Conservation (phyloP, 2,888 invertebrate genomes). For the Fragum sueziense region DNA sequence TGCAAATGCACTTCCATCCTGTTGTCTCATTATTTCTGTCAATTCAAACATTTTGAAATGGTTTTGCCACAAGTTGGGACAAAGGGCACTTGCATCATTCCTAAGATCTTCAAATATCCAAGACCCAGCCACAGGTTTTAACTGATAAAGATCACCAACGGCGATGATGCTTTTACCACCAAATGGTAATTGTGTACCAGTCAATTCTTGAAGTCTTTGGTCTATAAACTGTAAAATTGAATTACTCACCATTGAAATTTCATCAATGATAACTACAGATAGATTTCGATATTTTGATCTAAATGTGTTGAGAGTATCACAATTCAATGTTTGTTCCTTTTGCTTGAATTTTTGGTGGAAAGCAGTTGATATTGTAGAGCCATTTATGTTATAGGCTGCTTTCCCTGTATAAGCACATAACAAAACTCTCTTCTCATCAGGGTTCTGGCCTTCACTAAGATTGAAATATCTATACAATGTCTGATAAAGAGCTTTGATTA, state of each 20-base stretch:
- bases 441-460: constrained; percentile 28
- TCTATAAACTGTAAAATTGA: constrained; percentile 42
- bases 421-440: constrained; percentile 35
- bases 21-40: constrained; percentile 55
- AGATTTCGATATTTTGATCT: constrained; percentile 19
- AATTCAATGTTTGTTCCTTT: constrained; percentile 5
- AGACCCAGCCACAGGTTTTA: constrained; percentile 49
- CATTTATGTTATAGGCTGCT: constrained; percentile 39
- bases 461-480: constrained; percentile 21
- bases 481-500: constrained; percentile 60
- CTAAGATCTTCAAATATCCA: constrained; percentile 54
- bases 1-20: constrained; percentile 52
- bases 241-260: constrained; percentile 26
- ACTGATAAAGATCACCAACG: constrained; percentile 59
- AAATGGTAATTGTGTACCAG: constrained; percentile 51
- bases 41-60: constrained; percentile 52
- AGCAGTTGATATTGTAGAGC: constrained; percentile 18
- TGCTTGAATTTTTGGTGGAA: constrained; percentile 34
- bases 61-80: constrained; percentile 51
- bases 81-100: constrained; percentile 28
- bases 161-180: constrained; percentile 54
- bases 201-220: constrained; percentile 48
- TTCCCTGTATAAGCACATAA: constrained; percentile 49
- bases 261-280: constrained; percentile 14
- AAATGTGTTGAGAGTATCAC: constrained; percentile 22